Evolutionary conservation across 2,113 vertebrate species (phyloP), one percentile per base, ranked within the genome.

Genomic region (Macrotus californicus): DNA sequence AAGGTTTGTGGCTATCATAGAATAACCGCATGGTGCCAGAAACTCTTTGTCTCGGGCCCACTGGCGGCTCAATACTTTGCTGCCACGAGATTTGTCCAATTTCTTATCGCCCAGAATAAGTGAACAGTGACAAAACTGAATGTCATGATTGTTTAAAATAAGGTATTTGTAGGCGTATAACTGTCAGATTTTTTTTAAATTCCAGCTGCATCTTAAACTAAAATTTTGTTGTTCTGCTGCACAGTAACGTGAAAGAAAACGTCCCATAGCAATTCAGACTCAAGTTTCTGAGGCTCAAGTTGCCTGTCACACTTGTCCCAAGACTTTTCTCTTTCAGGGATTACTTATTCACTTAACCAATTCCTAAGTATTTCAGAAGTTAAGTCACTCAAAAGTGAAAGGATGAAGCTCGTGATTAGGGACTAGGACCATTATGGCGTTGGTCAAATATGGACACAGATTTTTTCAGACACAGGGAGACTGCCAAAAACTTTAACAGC

Each of bases 51-150:
- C 79, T 75, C 46, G 12, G 48, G 80, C 34, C 39, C 82, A 77
- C 41, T 72, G 36, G 94, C 43, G 73, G 29, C 34, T 80, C 69
- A 76, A 29, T 81, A 48, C 92, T 94, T 95, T 95, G 50, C 84
- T 93, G 41, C 92, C 21, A 36, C 43, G 56, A 92, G 26, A 24
- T 84, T 85, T 90, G 34, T 66, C 76, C 43, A 39, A 18, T 50
- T 89, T 93, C 81, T 87, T 85, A 72, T 19, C 86, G 88, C 46
- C 48, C 4, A 7, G 36, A 85, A 8, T 72, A 88, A 88, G 39
- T 64, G 67, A 94, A 46, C 16, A 69, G 69, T 66, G 80, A 93
- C 10, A 85, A 93, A 76, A 93, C 50, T 67, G 16, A 93, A 31
- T 80, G 21, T 73, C 15, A 29, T 9, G 52, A n/a, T 36, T 46